Base-by-base conservation (phyloP, 2,113 vertebrate species). In the Daboia siamensis region DNA sequence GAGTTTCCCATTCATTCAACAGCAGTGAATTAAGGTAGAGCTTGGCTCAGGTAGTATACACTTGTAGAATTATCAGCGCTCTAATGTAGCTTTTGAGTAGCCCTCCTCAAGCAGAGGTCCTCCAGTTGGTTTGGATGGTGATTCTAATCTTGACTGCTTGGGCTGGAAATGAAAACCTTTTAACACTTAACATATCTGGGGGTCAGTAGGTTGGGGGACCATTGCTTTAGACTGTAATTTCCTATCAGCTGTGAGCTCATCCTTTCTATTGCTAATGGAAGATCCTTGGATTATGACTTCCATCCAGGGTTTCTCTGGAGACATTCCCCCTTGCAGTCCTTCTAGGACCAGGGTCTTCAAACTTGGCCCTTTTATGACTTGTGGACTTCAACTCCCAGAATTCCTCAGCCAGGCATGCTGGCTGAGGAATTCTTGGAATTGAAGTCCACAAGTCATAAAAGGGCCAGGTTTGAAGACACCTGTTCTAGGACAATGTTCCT, bases 381-480 rank as follows among this genome's bases (percentile, higher is more conserved):
- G 46, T 46, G 46, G 46, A 46, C 46, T 46, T 46, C 46, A 46
- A 46, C 46, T 46, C 46, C 46, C 46, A 46, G n/a, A n/a, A n/a
- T n/a, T n/a, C n/a, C n/a, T n/a, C n/a, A n/a, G n/a, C n/a, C n/a
- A n/a, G n/a, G n/a, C n/a, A n/a, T n/a, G n/a, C n/a, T n/a, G n/a
- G n/a, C n/a, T n/a, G n/a, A n/a, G n/a, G n/a, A n/a, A n/a, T n/a
- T 46, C 46, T 46, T 3, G 46, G 46, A 46, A 5, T 46, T 46
- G 46, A 46, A 46, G 46, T 46, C 46, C 46, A 46, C 46, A 2
- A 4, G 46, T 5, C 46, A 4, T 46, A 46, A 46, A 46, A 46
- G 3, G 0, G 46, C 4, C 46, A 46, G 5, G 46, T 3, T 46
- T 46, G 46, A 2, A 0, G 0, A 46, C 3, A 3, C 3, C 46